Percentiles rank a stretch among this genome's conserved stretches.
These are phyloP conservation scores for Forbesichthys papilliferus DNA, from an alignment of 2,113 vertebrate species.

Conservation along the genomic window DNA sequence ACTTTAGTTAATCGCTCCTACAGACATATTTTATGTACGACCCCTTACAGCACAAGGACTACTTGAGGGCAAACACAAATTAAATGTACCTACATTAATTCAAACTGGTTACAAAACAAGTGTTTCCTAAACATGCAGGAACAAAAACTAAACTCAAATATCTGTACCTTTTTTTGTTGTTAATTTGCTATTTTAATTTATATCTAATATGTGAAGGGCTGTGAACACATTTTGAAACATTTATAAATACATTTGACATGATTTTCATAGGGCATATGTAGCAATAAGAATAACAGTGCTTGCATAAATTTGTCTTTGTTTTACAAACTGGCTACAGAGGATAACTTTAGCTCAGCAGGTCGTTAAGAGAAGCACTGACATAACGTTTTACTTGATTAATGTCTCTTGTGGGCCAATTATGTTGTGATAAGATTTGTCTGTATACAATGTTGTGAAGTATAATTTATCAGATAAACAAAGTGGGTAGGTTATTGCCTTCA, in stretches of 20 bases:
- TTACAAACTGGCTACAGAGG: constrained; percentile 7
- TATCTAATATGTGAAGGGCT: constrained; percentile 68
- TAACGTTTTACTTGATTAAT: constrained; percentile 45
- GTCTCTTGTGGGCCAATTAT: constrained; percentile 41
- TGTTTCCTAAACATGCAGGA: too few species aligned
- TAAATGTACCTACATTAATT: too few species aligned
- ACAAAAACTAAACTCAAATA: too few species aligned
- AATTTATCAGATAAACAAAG: constrained; percentile 30
- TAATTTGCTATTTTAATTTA: background rate
- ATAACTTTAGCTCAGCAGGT: constrained; percentile 54
- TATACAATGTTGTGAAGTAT: constrained; percentile 38
- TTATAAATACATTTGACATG: constrained; percentile 23
- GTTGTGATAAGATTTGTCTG: constrained; percentile 29
- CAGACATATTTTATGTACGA: too few species aligned
- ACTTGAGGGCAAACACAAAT: too few species aligned
- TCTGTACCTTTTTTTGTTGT: constrained; percentile 12
- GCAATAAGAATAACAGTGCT: constrained; percentile 54
- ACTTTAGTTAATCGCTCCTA: too few species aligned
- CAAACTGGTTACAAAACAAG: too few species aligned
- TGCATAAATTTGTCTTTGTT: constrained; percentile 27
- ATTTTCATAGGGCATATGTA: constrained; percentile 57
- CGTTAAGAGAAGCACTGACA: constrained; percentile 67
- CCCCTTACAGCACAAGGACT: too few species aligned
- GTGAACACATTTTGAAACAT: constrained; percentile 48
- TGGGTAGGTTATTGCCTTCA: constrained; percentile 23